Evolutionary conservation across 2,797 vertebrate genomes (phyloP), one percentile per base, ranked within the genome.

Genomic region (Premnoplex brunnescens): DNA sequence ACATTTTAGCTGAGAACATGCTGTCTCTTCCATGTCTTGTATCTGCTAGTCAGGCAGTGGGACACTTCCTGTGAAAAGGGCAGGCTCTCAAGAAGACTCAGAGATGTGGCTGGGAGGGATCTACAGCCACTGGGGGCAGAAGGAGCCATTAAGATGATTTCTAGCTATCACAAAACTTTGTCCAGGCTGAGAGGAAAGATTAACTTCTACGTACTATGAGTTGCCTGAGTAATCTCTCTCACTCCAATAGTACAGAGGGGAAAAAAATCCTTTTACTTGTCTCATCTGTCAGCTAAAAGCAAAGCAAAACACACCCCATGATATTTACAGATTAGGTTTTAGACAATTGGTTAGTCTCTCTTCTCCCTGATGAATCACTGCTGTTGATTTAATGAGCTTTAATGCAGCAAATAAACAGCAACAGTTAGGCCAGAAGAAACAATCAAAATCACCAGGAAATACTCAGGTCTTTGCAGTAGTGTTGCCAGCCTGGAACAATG

Each of bases 1-100:
- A 96, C 48, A 64, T 78, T 89, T 91, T 88, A 81, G 92, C 71
- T 91, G 67, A 84, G 81, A 94, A 84, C 39, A 76, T 37, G 51
- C 64, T 82, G 67, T 79, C 71, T 90, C 55, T 82, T 92, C 59
- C 85, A n/a, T 63, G 63, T 37, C 79, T 95, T 77, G 52, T 72
- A 78, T 90, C 55, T 90, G 41, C 34, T 78, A 74, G 58, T 79
- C 79, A 76, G 64, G 81, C 71, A 60, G 60, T n/a, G 23, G 64
- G 66, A 96, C 41, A 26, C 4, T 84, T 95, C 73, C 54, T 77
- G 36, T 5, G 4, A 88, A 41, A 55, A 62, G 28, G 10, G 14
- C 26, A 66, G 58, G 55, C 55, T 87, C 63, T 80, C 73, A n/a
- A 23, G 78, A 79, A 81, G 36, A 41, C 41, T 84, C 2, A 0